These are phyloP conservation scores for Beroe ovata DNA, from an alignment of 37 sponge, comb jelly and placozoan genomes.

Conservation along the genomic window DNA sequence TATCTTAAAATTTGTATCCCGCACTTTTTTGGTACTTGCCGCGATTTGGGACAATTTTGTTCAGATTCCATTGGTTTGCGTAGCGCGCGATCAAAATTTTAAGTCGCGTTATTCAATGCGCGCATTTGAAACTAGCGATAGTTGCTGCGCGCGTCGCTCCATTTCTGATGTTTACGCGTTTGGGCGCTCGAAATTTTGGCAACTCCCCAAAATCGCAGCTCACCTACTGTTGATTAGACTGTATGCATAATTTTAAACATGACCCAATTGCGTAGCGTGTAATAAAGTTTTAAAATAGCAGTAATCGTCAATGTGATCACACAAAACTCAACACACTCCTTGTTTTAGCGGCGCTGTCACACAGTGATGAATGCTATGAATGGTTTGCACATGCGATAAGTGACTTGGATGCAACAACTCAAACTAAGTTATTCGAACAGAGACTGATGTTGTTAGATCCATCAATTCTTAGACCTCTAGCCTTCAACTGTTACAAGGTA, in stretches of 20 bases:
- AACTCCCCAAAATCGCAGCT: not conserved
- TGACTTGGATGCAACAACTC: constrained; percentile 82
- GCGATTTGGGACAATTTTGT: not conserved
- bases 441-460: constrained; percentile 67
- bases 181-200: constrained; percentile 30
- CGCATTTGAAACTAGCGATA: constrained; percentile 57
- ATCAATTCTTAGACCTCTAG: constrained; percentile 20
- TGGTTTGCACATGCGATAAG: constrained; percentile 83
- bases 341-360: constrained; percentile 19
- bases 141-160: not conserved
- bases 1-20: not conserved
- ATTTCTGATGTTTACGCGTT: not conserved
- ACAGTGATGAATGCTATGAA: constrained; percentile 75
- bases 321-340: too few species aligned
- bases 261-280: too few species aligned
- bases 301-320: too few species aligned
- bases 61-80: not conserved
- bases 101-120: not conserved
- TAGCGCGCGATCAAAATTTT: constrained; percentile 10
- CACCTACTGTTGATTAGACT: too few species aligned
- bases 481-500: constrained; percentile 62
- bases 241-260: too few species aligned
- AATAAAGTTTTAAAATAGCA: too few species aligned
- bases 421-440: constrained; percentile 74
- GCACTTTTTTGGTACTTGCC: constrained; percentile 3